These are phyloP conservation scores for Tupaia tana DNA, from an alignment of 2,113 vertebrate species.

Conservation along the genomic window DNA sequence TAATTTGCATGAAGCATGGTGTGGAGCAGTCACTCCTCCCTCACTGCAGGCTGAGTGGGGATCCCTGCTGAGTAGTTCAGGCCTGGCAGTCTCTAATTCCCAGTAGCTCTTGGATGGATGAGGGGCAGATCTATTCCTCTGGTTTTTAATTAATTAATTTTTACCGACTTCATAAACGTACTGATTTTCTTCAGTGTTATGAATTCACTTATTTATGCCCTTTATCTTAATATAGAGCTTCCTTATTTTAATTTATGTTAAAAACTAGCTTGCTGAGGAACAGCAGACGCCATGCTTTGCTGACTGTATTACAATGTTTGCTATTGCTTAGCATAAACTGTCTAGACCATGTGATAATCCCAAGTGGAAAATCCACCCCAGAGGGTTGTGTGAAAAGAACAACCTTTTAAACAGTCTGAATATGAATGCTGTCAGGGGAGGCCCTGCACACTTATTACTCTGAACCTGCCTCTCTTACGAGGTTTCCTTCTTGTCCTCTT, in stretches of 20 bases:
- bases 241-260: not conserved
- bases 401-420: not conserved
- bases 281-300: not conserved
- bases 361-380: not conserved
- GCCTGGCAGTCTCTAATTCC: too few species aligned
- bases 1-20: too few species aligned
- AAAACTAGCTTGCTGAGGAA: not conserved
- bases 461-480: not conserved
- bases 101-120: too few species aligned
- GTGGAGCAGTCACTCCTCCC: too few species aligned
- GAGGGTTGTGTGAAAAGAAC: not conserved
- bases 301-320: not conserved
- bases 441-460: not conserved
- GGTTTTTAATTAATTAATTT: not conserved
- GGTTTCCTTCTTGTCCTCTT: too few species aligned
- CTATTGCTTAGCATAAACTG: not conserved
- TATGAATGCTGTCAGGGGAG: not conserved
- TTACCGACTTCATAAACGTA: not conserved
- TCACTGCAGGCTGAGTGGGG: too few species aligned
- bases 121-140: too few species aligned
- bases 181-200: not conserved
- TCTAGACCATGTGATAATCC: not conserved
- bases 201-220: not conserved
- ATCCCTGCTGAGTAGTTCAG: too few species aligned
- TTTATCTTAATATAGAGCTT: not conserved